These are phyloP conservation scores for Melanaphis sacchari DNA, from an alignment of 1,140 invertebrate genomes.

Conservation along the genomic window DNA sequence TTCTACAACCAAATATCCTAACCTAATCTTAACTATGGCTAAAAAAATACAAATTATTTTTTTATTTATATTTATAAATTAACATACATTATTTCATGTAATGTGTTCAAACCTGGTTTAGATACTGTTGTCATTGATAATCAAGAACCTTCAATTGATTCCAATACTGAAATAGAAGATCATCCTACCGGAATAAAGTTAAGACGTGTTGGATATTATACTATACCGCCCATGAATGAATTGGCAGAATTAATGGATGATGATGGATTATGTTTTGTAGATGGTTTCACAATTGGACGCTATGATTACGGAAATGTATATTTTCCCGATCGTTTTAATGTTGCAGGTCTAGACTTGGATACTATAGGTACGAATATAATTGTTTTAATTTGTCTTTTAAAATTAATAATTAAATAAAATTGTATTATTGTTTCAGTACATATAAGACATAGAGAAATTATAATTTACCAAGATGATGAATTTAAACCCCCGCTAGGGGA, in stretches of 20 bases:
- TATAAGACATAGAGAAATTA: constrained; percentile 79
- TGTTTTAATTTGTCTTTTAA: neutral
- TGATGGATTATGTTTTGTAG: constrained; percentile 82
- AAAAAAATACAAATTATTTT: neutral
- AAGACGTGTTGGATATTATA: constrained; percentile 84
- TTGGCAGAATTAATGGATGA: constrained; percentile 71
- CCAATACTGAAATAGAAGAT: constrained; percentile 63
- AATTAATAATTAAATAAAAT: neutral
- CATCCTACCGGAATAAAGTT: constrained; percentile 72
- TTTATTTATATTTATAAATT: neutral
- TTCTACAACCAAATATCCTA: no score
- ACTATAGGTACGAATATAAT: constrained; percentile 29
- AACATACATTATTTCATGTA: neutral
- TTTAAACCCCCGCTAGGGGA: constrained; percentile 79
- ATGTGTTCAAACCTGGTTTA: neutral
- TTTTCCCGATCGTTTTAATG: constrained; percentile 86
- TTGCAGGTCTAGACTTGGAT: constrained; percentile 73
- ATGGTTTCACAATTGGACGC: constrained; percentile 90
- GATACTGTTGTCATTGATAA: neutral
- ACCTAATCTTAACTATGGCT: no score
- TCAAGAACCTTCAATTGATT: constrained; percentile 44
- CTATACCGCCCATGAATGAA: constrained; percentile 80
- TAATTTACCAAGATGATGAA: constrained; percentile 69
- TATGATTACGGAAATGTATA: constrained; percentile 91
- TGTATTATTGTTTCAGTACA: constrained; percentile 67